A percentile compares a stretch with the other conserved stretches of the same genome.
Evolutionary conservation across 2,797 vertebrate genomes (phyloP).

Genomic region (Vultur gryphus): DNA sequence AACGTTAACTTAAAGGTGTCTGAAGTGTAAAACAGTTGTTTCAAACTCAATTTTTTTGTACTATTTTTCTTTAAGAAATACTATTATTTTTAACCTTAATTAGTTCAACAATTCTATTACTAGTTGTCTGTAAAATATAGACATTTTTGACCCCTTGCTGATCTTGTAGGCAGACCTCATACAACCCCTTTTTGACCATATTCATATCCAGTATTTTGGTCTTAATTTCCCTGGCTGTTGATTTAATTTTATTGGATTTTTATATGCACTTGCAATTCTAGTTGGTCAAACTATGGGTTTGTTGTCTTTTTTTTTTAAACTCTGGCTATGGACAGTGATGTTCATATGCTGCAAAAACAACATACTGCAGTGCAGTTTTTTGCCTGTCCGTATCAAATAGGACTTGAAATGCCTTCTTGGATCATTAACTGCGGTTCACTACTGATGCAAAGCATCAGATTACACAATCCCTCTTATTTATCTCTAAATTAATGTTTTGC

Average conservation of each 20-base stretch:
- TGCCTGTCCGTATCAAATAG: neutral
- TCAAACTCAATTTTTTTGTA: neutral
- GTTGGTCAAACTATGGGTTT: neutral
- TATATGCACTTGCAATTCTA: neutral
- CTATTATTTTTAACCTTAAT: neutral
- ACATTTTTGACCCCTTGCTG: neutral
- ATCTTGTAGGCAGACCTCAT: neutral
- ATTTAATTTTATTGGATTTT: neutral
- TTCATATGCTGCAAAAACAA: neutral
- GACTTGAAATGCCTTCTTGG: neutral
- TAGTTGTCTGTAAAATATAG: neutral
- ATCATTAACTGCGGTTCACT: neutral
- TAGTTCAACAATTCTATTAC: neutral
- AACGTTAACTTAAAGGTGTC: neutral
- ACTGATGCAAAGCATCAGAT: neutral
- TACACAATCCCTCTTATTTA: neutral
- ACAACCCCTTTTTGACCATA: neutral
- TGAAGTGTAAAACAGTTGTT: neutral
- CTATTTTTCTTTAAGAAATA: neutral
- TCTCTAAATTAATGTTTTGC: neutral
- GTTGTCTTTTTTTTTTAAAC: neutral
- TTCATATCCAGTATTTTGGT: neutral
- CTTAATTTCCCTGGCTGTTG: neutral
- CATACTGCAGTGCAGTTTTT: neutral
- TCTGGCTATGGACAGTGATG: neutral